phyloP scores from a whole-genome alignment of 37 sponge, comb jelly and placozoan genomes.

The Haliclona indistincta region DNA sequence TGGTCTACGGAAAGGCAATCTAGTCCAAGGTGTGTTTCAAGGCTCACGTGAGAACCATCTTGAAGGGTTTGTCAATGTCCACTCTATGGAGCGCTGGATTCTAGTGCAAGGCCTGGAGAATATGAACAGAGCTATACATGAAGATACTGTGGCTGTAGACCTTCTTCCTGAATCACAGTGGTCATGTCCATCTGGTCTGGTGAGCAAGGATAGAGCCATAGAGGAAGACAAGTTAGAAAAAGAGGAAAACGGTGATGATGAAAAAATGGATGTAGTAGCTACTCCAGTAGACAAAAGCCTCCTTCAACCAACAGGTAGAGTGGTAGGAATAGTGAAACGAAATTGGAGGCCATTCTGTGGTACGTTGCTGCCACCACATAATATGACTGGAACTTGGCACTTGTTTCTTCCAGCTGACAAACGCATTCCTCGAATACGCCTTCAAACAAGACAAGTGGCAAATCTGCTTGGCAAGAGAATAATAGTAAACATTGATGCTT shows the following conservation, averaged over 20 bases:
- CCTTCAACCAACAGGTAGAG: conserved; percentile 62
- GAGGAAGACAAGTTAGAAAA: neutral
- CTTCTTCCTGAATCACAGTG: conserved; percentile 80
- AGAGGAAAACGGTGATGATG: conserved; percentile 22
- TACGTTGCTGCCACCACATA: conserved; percentile 70
- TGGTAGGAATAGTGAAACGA: conserved; percentile 92
- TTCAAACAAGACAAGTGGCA: conserved; percentile 80
- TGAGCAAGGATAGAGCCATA: conserved; percentile 49
- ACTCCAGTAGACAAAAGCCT: neutral
- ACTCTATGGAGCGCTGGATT: conserved; percentile 55
- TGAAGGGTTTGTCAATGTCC: conserved; percentile 73
- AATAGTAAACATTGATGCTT: conserved; percentile 91
- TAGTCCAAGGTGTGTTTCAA: conserved; percentile 79
- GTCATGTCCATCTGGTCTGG: conserved; percentile 74
- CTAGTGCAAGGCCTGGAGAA: conserved; percentile 74
- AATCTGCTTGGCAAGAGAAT: conserved; percentile 87
- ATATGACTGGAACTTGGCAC: conserved; percentile 39
- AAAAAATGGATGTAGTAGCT: neutral
- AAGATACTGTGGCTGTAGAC: conserved; percentile 90
- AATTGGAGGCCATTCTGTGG: conserved; percentile 97
- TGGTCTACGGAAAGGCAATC: conserved; percentile 77
- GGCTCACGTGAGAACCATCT: conserved; percentile 84
- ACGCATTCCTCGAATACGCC: conserved; percentile 72
- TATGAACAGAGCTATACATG: conserved; percentile 92
- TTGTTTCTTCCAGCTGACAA: conserved; percentile 89